Evolutionary conservation across 2,888 invertebrate species (phyloP), one percentile per base, ranked within the genome.

Genomic region (Dione vanillae): DNA sequence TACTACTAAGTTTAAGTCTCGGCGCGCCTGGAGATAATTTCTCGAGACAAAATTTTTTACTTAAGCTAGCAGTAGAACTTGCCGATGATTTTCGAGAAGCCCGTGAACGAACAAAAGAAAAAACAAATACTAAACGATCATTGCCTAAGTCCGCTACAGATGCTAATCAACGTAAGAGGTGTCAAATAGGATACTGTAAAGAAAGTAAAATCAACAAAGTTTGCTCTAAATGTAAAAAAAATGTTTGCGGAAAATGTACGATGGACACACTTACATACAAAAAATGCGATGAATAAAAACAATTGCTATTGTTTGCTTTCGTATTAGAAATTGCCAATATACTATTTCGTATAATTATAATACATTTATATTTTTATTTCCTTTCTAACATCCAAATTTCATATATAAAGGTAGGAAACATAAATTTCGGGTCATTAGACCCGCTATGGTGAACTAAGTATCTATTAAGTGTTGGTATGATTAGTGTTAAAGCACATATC

Each of bases 61-160:
- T n/a, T n/a, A 47, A 49, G 49, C 49, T 49, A 49, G 8, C 52
- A 35, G 27, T 52, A 52, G 52, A 54, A 54, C 54, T 59, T 59
- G 59, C 59, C 41, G 59, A 59, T 0, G 59, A 59, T 59, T 59
- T 59, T 59, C 41, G 41, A 59, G 59, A n/a, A n/a, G 59, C 59
- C 59, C 59, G 59, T 59, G 59, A 59, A 59, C 19, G 19, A 59
- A 16, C 20, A 62, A 45, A 8, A 49, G n/a, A n/a, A n/a, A n/a
- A n/a, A n/a, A n/a, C n/a, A n/a, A n/a, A n/a, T n/a, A n/a, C n/a
- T n/a, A n/a, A 19, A 19, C 16, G 16, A 49, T 49, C 19, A 9
- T 49, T 19, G 49, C 49, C 49, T 49, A 49, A 49, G 8, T 9
- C 49, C 19, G 49, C 9, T 49, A 49, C 49, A 49, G 49, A 49